A percentile compares a stretch with the other conserved stretches of the same genome.
phyloP scores from a whole-genome alignment of 2,888 invertebrate species.

The Erannis defoliaria region DNA sequence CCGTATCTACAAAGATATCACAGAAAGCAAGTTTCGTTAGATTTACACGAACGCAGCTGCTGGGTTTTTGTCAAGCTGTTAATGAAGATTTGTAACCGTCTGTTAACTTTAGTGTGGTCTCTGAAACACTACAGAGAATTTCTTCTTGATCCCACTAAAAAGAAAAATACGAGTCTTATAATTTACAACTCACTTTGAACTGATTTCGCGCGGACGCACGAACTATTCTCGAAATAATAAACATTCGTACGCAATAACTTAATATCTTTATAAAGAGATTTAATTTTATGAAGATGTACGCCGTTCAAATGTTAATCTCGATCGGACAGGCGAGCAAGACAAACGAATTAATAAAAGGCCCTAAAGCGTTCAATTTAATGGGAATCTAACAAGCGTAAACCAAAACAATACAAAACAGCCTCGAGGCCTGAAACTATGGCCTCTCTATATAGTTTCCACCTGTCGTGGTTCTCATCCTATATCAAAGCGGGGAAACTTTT shows the following conservation, averaged over 20 bases:
- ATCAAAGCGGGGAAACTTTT: conserved; percentile 75
- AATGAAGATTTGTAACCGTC: conserved; percentile 80
- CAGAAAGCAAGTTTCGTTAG: conserved; percentile 61
- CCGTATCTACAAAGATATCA: conserved; percentile 48
- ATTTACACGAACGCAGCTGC: conserved; percentile 71
- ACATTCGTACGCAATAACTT: conserved; percentile 53
- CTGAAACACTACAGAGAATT: conserved; percentile 63
- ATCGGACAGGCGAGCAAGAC: conserved; percentile 56
- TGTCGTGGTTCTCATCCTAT: conserved; percentile 58
- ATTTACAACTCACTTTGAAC: conserved; percentile 75
- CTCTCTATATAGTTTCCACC: conserved; percentile 58
- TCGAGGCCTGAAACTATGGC: conserved; percentile 50
- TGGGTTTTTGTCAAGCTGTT: conserved; percentile 76
- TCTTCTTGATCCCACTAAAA: conserved; percentile 64
- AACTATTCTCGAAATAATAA: conserved; percentile 64
- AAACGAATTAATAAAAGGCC: conserved; percentile 69
- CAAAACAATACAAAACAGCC: conserved; percentile 66
- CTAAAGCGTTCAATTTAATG: conserved; percentile 66
- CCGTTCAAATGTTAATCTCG: conserved; percentile 54
- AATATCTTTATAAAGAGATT: conserved; percentile 53
- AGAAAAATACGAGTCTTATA: conserved; percentile 64
- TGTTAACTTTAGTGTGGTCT: conserved; percentile 69
- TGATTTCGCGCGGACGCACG: conserved; percentile 60
- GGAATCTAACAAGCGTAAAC: conserved; percentile 76
- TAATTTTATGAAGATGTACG: conserved; percentile 64